Conservation (phyloP, 2,113 vertebrate species). For the Mustelus asterias region DNA sequence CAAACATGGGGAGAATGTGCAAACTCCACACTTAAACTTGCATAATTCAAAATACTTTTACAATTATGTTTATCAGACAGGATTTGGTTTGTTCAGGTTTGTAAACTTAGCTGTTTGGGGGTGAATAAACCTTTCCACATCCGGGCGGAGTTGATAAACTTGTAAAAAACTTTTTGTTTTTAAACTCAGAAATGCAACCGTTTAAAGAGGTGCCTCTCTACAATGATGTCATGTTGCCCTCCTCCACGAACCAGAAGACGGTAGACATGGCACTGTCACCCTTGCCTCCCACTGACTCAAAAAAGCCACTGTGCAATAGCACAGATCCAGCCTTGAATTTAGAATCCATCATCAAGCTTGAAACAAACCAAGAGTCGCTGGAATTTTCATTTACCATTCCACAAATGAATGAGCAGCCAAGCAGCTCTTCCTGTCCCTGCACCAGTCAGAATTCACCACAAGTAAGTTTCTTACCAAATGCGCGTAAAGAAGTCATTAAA, state of each 20-base stretch:
- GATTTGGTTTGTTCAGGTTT: background rate
- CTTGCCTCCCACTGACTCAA: conserved; percentile 68
- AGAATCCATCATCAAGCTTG: conserved; percentile 68
- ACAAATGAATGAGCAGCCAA: conserved; percentile 60
- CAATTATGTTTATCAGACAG: background rate
- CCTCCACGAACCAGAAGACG: conserved; percentile 68
- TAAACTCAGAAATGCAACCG: conserved; percentile 74
- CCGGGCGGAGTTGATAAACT: background rate
- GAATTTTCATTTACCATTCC: conserved; percentile 66
- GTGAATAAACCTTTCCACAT: background rate
- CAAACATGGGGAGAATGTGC: no score
- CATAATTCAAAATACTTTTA: no score
- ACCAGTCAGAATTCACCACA: conserved; percentile 68
- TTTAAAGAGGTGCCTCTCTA: conserved; percentile 82
- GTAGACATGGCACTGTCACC: conserved; percentile 74
- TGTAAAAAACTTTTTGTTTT: background rate
- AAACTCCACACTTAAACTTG: no score
- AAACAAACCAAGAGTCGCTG: conserved; percentile 60
- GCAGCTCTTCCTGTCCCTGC: conserved; percentile 59
- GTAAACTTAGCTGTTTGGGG: background rate
- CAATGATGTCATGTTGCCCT: conserved; percentile 93
- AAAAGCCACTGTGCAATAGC: conserved; percentile 67
- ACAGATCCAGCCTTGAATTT: conserved; percentile 64
- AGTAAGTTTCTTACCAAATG: conserved; percentile 54
- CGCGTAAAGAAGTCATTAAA: background rate